Percentiles rank a stretch among this genome's conserved stretches.
Evolutionary conservation across 2,113 vertebrate species (phyloP).

Genomic region (Cichladusa arquata): DNA sequence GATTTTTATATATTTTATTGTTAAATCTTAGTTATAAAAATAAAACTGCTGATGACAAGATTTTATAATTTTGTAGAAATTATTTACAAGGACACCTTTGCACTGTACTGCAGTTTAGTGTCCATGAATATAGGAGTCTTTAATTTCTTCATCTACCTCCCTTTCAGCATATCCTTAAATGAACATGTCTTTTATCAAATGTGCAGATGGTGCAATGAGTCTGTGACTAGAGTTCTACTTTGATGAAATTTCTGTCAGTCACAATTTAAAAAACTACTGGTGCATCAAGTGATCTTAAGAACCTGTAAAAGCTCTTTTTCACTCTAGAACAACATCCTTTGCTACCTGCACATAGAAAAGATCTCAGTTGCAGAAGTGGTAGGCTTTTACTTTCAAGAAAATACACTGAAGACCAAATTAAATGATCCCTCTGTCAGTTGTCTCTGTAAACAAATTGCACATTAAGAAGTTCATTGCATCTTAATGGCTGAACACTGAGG

Average conservation of each 20-base stretch:
- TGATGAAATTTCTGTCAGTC: slow-evolving; percentile 28
- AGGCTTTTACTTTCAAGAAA: slow-evolving; percentile 6
- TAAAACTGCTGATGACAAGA: not conserved
- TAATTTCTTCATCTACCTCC: slow-evolving; percentile 8
- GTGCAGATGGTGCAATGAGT: slow-evolving; percentile 55
- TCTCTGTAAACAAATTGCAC: not conserved
- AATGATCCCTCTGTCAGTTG: not conserved
- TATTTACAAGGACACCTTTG: not conserved
- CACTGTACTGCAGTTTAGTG: not conserved
- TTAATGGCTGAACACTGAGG: not conserved
- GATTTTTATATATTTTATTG: not conserved
- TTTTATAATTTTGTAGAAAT: not conserved
- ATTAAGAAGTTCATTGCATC: not conserved
- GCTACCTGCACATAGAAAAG: not conserved
- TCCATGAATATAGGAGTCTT: not conserved
- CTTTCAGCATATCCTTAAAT: slow-evolving; percentile 48
- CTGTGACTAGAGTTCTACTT: slow-evolving; percentile 62
- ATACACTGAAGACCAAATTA: not conserved
- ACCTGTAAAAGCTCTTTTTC: not conserved
- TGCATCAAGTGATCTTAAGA: not conserved
- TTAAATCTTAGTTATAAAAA: not conserved
- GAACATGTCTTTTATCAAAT: slow-evolving; percentile 44
- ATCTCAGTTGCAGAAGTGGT: not conserved
- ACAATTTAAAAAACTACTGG: slow-evolving; percentile 27
- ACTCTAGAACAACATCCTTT: not conserved